phyloP scores from a whole-genome alignment of 1,140 invertebrate species.

The Platorchestia sp. region DNA sequence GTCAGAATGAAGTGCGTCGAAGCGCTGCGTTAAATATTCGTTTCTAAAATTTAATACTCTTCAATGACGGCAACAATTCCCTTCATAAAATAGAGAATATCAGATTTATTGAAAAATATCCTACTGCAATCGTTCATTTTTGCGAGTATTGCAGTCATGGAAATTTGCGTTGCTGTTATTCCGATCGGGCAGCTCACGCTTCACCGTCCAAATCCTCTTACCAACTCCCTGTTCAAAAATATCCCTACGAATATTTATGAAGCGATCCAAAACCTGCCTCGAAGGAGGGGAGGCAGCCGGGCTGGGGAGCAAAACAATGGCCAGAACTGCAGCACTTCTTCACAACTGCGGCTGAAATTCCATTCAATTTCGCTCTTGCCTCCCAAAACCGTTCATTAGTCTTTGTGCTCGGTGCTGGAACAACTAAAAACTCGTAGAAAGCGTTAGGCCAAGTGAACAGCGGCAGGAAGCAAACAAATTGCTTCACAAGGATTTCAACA shows the following conservation, averaged over 20 bases:
- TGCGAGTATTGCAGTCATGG: not conserved
- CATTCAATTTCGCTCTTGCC: not conserved
- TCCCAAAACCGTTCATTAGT: not conserved
- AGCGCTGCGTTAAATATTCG: not conserved
- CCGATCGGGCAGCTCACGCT: not conserved
- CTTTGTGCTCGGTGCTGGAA: not conserved
- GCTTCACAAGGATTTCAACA: not conserved
- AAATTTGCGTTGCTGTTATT: not conserved
- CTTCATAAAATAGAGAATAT: not conserved
- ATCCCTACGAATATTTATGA: not conserved
- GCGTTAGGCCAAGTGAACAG: not conserved
- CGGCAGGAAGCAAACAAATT: not conserved
- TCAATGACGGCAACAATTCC: not conserved
- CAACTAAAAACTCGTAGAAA: not conserved
- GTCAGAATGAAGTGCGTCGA: not conserved
- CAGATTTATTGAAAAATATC: not conserved
- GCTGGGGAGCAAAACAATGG: not conserved
- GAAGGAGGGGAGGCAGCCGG: no score
- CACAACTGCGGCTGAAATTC: not conserved
- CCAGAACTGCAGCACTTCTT: not conserved
- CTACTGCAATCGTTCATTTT: not conserved
- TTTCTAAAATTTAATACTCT: not conserved
- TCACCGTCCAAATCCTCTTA: not conserved
- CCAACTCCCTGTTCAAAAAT: not conserved
- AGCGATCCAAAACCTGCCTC: not conserved